Percentiles rank a stretch among this genome's conserved stretches.
These are phyloP conservation scores for Asteroscopus sphinx DNA, from an alignment of 2,888 invertebrate species.

Conservation along the genomic window DNA sequence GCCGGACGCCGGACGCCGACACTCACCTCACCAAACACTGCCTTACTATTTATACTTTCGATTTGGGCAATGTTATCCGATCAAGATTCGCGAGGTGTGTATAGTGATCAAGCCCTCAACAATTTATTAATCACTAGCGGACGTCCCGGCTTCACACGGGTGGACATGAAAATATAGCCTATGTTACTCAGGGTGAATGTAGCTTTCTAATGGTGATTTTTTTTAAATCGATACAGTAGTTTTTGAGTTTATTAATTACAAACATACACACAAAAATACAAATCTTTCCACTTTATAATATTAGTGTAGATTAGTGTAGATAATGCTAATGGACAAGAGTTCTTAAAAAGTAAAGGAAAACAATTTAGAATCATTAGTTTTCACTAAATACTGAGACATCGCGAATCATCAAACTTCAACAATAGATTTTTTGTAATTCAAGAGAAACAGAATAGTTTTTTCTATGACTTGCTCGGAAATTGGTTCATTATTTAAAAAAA, in stretches of 20 bases:
- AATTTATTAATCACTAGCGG: neutral
- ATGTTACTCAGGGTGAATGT: too few species aligned
- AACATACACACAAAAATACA: too few species aligned
- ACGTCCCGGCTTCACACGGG: too few species aligned
- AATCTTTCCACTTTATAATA: too few species aligned
- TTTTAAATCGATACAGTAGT: too few species aligned
- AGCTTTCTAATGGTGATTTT: too few species aligned
- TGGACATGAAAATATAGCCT: too few species aligned
- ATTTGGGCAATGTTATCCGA: neutral
- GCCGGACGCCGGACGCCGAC: too few species aligned
- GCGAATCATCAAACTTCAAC: slow-evolving; percentile 19
- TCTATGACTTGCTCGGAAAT: too few species aligned
- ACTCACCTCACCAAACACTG: neutral
- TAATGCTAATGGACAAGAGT: neutral
- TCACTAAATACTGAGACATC: neutral
- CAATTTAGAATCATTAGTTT: neutral
- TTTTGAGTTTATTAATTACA: too few species aligned
- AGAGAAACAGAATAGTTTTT: slow-evolving; percentile 23
- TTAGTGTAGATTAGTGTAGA: too few species aligned
- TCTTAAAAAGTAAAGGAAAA: neutral
- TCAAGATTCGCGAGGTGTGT: neutral
- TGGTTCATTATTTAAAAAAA: too few species aligned
- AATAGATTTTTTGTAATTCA: slow-evolving; percentile 18
- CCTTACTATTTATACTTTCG: neutral
- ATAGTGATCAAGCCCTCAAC: neutral